Evolutionary conservation across 2,888 invertebrate genomes (phyloP).

Genomic region (Athalia rosae): DNA sequence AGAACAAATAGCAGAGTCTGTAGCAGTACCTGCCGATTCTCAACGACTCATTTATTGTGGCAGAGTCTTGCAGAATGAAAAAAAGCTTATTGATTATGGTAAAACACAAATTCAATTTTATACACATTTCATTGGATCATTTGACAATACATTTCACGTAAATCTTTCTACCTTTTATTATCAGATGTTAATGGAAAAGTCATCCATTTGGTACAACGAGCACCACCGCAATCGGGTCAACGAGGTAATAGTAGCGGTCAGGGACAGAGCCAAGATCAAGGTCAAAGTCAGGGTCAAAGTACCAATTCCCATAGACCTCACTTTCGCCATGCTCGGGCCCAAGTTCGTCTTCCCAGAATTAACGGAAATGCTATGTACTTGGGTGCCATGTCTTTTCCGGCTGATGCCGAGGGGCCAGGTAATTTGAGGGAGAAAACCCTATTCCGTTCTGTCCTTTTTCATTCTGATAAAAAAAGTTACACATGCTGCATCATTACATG

Average conservation of each 20-base stretch:
- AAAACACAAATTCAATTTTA: conserved; percentile 60
- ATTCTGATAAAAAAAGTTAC: not conserved
- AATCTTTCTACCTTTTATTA: conserved; percentile 47
- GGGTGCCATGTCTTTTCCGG: conserved; percentile 78
- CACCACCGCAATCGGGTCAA: conserved; percentile 81
- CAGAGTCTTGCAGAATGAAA: conserved; percentile 92
- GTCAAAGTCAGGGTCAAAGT: conserved; percentile 66
- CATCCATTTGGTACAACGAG: conserved; percentile 91
- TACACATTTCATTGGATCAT: not conserved
- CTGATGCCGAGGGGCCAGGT: conserved; percentile 69
- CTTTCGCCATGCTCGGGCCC: conserved; percentile 62
- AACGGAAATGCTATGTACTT: conserved; percentile 77
- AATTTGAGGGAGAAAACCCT: conserved; percentile 3
- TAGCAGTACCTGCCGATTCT: conserved; percentile 86
- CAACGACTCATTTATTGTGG: conserved; percentile 97
- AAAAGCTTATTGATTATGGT: conserved; percentile 90
- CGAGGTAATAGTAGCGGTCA: conserved; percentile 71
- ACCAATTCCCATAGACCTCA: conserved; percentile 60
- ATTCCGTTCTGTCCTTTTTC: not conserved
- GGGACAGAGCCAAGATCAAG: conserved; percentile 65
- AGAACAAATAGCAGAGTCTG: conserved; percentile 84
- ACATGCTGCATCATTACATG: not conserved
- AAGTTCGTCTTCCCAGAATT: conserved; percentile 54
- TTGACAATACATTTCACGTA: not conserved
- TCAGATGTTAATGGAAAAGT: conserved; percentile 93